phyloP scores from a whole-genome alignment of 2,113 vertebrate genomes.

The Heloderma charlesbogerti region DNA sequence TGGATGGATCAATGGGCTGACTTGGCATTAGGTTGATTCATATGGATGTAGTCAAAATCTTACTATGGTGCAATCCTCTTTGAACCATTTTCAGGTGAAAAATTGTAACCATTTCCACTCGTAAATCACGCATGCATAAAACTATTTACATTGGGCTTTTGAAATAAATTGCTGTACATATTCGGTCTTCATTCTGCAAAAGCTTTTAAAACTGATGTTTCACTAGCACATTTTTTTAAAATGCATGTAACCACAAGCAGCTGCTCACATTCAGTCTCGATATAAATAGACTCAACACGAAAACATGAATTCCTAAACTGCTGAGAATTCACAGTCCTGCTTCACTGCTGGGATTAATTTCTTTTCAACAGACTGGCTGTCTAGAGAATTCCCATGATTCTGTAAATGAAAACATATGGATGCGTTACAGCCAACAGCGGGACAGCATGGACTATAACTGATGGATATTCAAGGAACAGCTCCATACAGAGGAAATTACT shows the following conservation, averaged over 20 bases:
- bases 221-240: constrained; percentile 45
- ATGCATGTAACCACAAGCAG: constrained; percentile 57
- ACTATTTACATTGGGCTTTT: neutral
- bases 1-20: neutral
- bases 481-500: constrained; percentile 33
- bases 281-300: constrained; percentile 71
- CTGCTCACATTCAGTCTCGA: constrained; percentile 68
- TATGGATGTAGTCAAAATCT: neutral
- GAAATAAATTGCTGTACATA: neutral
- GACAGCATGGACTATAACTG: constrained; percentile 48
- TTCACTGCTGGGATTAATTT: constrained; percentile 78
- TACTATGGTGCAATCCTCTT: neutral
- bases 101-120: neutral
- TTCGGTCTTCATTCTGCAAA: constrained; percentile 37
- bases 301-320: constrained; percentile 72
- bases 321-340: constrained; percentile 74
- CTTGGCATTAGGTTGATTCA: neutral
- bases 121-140: neutral
- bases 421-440: constrained; percentile 49
- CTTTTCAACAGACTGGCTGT: constrained; percentile 75
- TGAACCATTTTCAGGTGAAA: neutral
- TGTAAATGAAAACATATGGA: constrained; percentile 75
- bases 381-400: constrained; percentile 72
- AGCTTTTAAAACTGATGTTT: constrained; percentile 57
- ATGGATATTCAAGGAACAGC: constrained; percentile 45